Evolutionary conservation across 64 coral and sea anemone genomes (phyloP), one percentile per base, ranked within the genome.

Genomic region (Hydrozoanthus tunicans): DNA sequence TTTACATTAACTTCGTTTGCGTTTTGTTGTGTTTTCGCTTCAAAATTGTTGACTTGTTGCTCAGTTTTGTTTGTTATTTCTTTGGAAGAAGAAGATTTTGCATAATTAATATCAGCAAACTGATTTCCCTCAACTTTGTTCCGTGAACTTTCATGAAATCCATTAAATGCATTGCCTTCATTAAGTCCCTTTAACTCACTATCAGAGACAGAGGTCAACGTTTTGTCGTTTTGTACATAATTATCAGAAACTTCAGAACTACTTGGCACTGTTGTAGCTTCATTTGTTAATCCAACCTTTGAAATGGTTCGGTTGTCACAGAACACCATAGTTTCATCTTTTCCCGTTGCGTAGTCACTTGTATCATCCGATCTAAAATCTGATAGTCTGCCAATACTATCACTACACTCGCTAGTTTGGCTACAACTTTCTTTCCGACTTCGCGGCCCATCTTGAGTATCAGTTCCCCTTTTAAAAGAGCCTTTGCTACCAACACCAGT

Each of bases 251-350:
- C 61, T n/a, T 60, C 17, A 26, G 79, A 60, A 62, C 20, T 9
- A 14, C 24, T 59, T 75, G 58, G 20, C 9, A 43, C 69, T 17
- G 55, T 73, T 14, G 84, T 59, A 60, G 59, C 24, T 73, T 74
- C 24, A 75, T 88, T 88, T 62, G 84, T 75, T 88, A 74, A 88
- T 88, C 84, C 84, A 6, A 26, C 70, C 68, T 88, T 75, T 73
- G 84, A 88, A 88, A 88, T 75, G 23, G 58, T 88, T 88, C 55
- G 54, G 55, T 88, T 56, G 84, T 74, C 84, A 88, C 55, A 88
- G 23, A 75, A 57, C 68, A 53, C 24, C 58, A 23, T 54, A 15
- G 53, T 88, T 32, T 88, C 68, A 8, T 88, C 84, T 75, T 61
- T 88, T 59, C 55, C 84, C 2, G 69, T 55, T 74, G 69, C 9